Percentiles rank a stretch among this genome's conserved stretches.
Conservation (phyloP, 2,113 vertebrate species). For the Chaetodon auriga region DNA sequence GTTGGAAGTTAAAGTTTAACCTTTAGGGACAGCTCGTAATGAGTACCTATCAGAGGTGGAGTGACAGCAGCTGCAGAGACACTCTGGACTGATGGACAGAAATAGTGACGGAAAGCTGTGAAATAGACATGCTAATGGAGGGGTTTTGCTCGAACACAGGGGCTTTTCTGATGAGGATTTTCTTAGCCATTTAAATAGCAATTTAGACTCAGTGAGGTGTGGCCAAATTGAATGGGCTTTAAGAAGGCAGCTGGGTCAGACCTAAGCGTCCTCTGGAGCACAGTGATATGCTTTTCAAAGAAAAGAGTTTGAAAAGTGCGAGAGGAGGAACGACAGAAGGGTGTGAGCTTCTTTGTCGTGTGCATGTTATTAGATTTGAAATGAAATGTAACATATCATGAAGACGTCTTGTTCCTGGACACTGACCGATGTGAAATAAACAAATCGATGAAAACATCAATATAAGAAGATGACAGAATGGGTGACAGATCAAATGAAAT, state of each 20-base stretch:
- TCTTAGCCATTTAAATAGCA: slow-evolving; percentile 66
- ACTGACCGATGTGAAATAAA: no score
- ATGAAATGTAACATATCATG: no score
- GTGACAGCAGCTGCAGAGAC: slow-evolving; percentile 33
- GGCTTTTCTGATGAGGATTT: slow-evolving; percentile 56
- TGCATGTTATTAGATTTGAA: neutral
- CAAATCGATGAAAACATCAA: no score
- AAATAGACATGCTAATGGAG: slow-evolving; percentile 56
- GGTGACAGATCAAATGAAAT: no score
- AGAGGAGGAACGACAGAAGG: neutral
- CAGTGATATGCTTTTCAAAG: slow-evolving; percentile 13
- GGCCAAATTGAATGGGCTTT: slow-evolving; percentile 55
- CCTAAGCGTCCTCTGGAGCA: slow-evolving; percentile 20
- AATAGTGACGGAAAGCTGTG: slow-evolving; percentile 41
- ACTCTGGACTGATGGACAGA: slow-evolving; percentile 30
- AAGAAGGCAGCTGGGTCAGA: slow-evolving; percentile 35
- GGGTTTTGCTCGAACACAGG: slow-evolving; percentile 24
- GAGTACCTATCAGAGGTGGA: slow-evolving; percentile 33
- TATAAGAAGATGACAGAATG: no score
- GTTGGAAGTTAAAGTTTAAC: slow-evolving; percentile 38
- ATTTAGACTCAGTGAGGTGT: slow-evolving; percentile 70
- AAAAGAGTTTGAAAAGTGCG: slow-evolving; percentile 17
- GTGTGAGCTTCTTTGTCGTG: neutral
- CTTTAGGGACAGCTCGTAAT: slow-evolving; percentile 37
- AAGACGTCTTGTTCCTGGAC: no score